Conservation (phyloP, 2,888 invertebrate genomes). For the Tinea pellionella region DNA sequence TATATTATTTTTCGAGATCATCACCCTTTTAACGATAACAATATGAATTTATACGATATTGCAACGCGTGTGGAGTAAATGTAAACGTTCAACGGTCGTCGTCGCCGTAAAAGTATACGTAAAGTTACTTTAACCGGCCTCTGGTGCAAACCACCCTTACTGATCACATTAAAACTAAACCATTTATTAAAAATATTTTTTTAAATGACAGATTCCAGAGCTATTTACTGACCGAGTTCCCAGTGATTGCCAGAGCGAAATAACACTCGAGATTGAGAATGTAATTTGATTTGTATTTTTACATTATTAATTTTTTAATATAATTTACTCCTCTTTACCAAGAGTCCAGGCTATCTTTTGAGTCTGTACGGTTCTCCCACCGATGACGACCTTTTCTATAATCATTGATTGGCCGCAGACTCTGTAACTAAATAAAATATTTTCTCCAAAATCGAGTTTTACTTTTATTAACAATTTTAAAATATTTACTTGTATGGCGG, state of each 20-base stretch:
- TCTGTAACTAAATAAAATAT: slow-evolving; percentile 38
- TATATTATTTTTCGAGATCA: no score
- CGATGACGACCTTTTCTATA: slow-evolving; percentile 52
- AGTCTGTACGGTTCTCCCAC: slow-evolving; percentile 50
- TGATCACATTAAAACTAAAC: background rate
- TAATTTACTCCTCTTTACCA: slow-evolving; percentile 23
- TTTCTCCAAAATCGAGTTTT: background rate
- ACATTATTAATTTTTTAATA: background rate
- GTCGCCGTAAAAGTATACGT: no score
- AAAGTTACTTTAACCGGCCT: no score
- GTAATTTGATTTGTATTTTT: background rate
- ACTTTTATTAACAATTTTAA: no score
- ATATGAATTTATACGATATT: no score
- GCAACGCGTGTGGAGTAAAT: no score
- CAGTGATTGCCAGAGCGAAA: slow-evolving; percentile 60
- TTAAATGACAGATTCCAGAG: slow-evolving; percentile 51
- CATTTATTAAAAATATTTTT: background rate
- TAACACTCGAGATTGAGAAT: slow-evolving; percentile 39
- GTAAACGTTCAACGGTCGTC: no score
- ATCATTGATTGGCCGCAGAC: slow-evolving; percentile 53
- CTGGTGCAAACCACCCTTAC: no score
- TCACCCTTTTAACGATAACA: no score
- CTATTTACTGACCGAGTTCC: slow-evolving; percentile 60
- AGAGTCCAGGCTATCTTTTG: slow-evolving; percentile 57
- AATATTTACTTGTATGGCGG: slow-evolving; percentile 31